Evolutionary conservation across 2,888 invertebrate species (phyloP).

Genomic region (Parnassius smintheus): DNA sequence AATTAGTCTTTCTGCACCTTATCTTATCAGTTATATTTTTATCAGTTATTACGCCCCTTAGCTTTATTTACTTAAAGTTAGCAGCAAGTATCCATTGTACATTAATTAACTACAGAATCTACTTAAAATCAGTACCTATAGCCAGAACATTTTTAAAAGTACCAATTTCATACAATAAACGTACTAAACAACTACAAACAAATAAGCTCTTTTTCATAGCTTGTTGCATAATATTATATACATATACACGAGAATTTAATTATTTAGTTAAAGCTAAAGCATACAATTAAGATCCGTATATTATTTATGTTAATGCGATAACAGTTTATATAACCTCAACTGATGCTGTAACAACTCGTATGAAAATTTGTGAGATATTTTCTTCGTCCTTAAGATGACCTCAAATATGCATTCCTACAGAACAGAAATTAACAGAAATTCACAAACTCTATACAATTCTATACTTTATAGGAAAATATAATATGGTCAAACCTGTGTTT

Average conservation of each 20-base stretch:
- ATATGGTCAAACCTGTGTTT: slow-evolving; percentile 3
- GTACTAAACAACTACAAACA: not conserved
- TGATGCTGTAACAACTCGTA: not conserved
- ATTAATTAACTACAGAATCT: no score
- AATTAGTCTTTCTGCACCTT: no score
- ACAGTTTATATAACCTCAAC: not conserved
- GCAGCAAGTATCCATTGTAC: no score
- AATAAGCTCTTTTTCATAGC: not conserved
- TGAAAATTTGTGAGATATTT: not conserved
- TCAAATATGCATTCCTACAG: not conserved
- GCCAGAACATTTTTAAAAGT: not conserved
- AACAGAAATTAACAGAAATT: not conserved
- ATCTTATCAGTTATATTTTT: no score
- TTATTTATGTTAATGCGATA: not conserved
- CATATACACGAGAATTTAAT: not conserved
- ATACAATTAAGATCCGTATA: not conserved
- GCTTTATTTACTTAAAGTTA: no score
- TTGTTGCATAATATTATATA: not conserved
- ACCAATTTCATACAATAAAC: not conserved
- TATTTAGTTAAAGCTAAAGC: no score
- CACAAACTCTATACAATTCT: not conserved
- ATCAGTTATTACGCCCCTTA: no score
- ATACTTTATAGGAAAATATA: not conserved
- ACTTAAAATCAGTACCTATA: not conserved
- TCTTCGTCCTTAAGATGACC: not conserved